These are phyloP conservation scores for Cheilosia pagana DNA, from an alignment of 2,888 invertebrate genomes.

Conservation along the genomic window DNA sequence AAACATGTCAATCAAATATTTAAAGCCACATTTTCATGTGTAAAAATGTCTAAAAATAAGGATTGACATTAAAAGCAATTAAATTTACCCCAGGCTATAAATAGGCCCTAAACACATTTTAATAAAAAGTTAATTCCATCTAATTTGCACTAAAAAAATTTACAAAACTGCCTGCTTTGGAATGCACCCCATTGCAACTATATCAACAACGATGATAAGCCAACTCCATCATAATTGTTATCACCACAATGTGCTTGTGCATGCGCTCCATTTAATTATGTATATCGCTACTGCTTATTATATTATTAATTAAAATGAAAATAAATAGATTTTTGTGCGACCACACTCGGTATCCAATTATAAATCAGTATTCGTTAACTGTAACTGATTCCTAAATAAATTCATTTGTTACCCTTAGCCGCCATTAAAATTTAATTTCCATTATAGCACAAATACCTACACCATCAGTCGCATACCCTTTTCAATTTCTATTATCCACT, in stretches of 20 bases:
- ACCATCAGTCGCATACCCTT: background rate
- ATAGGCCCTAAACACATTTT: too few species aligned
- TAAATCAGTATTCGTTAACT: slow-evolving; percentile 10
- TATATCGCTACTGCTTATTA: background rate
- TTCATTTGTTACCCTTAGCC: slow-evolving; percentile 25
- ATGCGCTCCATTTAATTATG: slow-evolving; percentile 1
- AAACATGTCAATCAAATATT: too few species aligned
- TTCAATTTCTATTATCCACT: slow-evolving; percentile 17
- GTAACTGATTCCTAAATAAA: slow-evolving; percentile 34
- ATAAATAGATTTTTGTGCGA: slow-evolving; percentile 12
- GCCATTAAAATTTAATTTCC: slow-evolving; percentile 23
- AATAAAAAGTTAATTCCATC: too few species aligned
- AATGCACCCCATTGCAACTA: too few species aligned
- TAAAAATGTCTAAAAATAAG: too few species aligned
- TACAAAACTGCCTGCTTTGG: too few species aligned
- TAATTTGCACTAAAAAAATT: too few species aligned
- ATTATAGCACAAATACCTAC: background rate
- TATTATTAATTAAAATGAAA: slow-evolving; percentile 44
- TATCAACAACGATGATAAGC: too few species aligned
- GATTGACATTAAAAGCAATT: too few species aligned
- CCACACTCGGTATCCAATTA: slow-evolving; percentile 8
- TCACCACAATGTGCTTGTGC: background rate
- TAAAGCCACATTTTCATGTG: too few species aligned
- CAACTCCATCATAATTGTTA: background rate
- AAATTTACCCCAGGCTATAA: too few species aligned